phyloP scores from a whole-genome alignment of 2,113 vertebrate species.

The rat (Rattus norvegicus) region GRCr8 NC_086034.1:48553501-48554000 shows the following conservation, averaged over 20 bases:
- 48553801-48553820: not conserved
- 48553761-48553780: not conserved
- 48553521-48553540: not conserved
- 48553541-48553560: not conserved
- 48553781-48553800: not conserved
- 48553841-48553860: not conserved
- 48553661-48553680: fast-evolving
- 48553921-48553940: not conserved
- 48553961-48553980: not conserved
- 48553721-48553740: not conserved
- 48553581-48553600: not conserved
- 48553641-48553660: fast-evolving
- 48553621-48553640: not conserved
- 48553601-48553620: not conserved
- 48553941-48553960: not conserved
- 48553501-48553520: not conserved
- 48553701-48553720: not conserved
- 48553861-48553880: not conserved
- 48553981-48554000: not conserved
- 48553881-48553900: not conserved
- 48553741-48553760: not conserved
- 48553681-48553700: not conserved
- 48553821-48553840: not conserved
- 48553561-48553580: not conserved
- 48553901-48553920: not conserved